Conservation (phyloP, 2,888 invertebrate species). For the Hypselothyrea guttata region DNA sequence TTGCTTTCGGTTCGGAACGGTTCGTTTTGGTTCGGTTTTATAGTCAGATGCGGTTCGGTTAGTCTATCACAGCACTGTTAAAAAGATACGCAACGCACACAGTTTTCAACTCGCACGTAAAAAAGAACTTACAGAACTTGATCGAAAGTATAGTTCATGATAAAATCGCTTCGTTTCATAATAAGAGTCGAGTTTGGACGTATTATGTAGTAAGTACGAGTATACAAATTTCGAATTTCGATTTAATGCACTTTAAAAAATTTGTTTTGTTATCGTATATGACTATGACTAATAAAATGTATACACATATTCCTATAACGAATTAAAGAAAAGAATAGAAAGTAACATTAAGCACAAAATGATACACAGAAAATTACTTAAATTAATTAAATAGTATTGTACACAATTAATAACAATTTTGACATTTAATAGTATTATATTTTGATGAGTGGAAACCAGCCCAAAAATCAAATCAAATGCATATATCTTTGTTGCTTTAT, state of each 20-base stretch:
- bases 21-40: constrained; percentile 15
- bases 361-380: constrained; percentile 32
- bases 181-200: constrained; percentile 54
- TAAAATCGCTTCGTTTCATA: constrained; percentile 55
- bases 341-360: constrained; percentile 40
- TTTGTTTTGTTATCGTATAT: constrained; percentile 31
- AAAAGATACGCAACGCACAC: constrained; percentile 60
- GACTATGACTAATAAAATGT: constrained; percentile 80
- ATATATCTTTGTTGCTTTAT: constrained; percentile 9
- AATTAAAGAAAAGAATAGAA: constrained; percentile 49
- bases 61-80: constrained; percentile 78
- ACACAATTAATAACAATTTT: constrained; percentile 24
- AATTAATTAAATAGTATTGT: constrained; percentile 35
- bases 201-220: constrained; percentile 39
- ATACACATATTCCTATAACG: constrained; percentile 82
- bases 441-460: constrained; percentile 35
- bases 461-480: constrained; percentile 29
- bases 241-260: constrained; percentile 72
- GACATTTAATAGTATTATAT: constrained; percentile 13
- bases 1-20: constrained; percentile 39
- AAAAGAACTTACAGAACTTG: constrained; percentile 61
- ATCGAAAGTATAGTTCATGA: constrained; percentile 41
- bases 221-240: constrained; percentile 59
- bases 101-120: constrained; percentile 65
- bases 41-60: constrained; percentile 45